These are phyloP conservation scores for Leucosticte australis DNA, from an alignment of 2,113 vertebrate species.

Conservation along the genomic window DNA sequence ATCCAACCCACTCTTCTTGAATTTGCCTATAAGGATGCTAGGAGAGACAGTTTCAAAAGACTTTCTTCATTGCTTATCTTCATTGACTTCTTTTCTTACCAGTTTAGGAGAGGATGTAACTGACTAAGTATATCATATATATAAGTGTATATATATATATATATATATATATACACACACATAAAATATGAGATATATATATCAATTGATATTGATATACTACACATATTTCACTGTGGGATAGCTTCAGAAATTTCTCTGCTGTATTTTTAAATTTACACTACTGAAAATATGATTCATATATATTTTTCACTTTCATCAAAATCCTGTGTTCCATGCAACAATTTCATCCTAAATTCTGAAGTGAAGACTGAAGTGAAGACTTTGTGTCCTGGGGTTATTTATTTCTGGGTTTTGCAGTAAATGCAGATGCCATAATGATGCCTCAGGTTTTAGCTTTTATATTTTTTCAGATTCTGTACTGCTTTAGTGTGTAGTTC, in stretches of 20 bases:
- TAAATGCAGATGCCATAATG: not conserved
- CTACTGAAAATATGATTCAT: not conserved
- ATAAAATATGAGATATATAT: too few species aligned
- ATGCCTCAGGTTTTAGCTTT: not conserved
- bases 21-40: not conserved
- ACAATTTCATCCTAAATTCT: not conserved
- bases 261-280: not conserved
- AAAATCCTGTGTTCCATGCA: not conserved
- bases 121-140: not conserved
- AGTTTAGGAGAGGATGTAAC: fast-evolving
- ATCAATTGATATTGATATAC: not conserved
- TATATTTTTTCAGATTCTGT: not conserved
- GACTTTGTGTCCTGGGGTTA: not conserved
- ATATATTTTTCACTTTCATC: not conserved
- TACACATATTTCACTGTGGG: not conserved
- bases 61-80: not conserved
- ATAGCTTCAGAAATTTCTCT: not conserved
- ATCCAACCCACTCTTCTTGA: not conserved
- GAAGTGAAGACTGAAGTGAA: not conserved
- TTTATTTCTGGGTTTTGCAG: not conserved
- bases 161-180: too few species aligned
- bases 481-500: not conserved
- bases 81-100: not conserved
- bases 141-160: too few species aligned
- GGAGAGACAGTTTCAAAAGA: not conserved